Percentiles rank a stretch among this genome's conserved stretches.
These are phyloP conservation scores for Hetaerina americana DNA, from an alignment of 1,140 invertebrate species.

Conservation along the genomic window DNA sequence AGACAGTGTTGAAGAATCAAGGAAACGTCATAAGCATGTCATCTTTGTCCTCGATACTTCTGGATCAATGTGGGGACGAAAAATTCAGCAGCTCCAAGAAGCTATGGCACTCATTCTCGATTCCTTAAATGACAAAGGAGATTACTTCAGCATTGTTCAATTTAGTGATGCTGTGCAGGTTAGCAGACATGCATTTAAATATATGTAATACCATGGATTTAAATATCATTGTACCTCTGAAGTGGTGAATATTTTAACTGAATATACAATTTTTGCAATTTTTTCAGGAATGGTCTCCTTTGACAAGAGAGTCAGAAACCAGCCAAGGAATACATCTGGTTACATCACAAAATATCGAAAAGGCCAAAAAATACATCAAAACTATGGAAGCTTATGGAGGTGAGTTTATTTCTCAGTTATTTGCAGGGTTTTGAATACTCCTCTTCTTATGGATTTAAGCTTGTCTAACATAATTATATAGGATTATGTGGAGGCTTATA, in stretches of 20 bases:
- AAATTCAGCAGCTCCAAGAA: slow-evolving; percentile 35
- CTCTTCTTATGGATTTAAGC: too few species aligned
- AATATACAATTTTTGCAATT: too few species aligned
- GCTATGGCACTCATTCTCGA: slow-evolving; percentile 30
- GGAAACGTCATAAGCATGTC: slow-evolving; percentile 44
- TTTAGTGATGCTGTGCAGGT: slow-evolving; percentile 40
- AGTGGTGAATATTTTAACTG: too few species aligned
- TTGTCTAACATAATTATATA: too few species aligned
- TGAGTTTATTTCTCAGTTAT: too few species aligned
- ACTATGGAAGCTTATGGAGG: slow-evolving; percentile 20
- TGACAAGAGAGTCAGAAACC: neutral
- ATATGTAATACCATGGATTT: too few species aligned
- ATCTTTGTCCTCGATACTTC: slow-evolving; percentile 58
- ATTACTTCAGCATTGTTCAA: slow-evolving; percentile 51
- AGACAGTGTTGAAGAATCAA: slow-evolving; percentile 31
- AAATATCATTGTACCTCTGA: too few species aligned
- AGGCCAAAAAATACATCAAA: slow-evolving; percentile 19
- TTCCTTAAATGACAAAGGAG: slow-evolving; percentile 24
- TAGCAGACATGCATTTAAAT: too few species aligned
- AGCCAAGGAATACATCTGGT: slow-evolving; percentile 18
- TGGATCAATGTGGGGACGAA: slow-evolving; percentile 51
- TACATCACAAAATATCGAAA: slow-evolving; percentile 15
- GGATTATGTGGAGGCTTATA: too few species aligned
- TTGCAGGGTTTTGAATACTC: too few species aligned
- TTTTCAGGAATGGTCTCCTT: neutral